These are phyloP conservation scores for Allygus modestus DNA, from an alignment of 2,888 invertebrate species.

Conservation along the genomic window DNA sequence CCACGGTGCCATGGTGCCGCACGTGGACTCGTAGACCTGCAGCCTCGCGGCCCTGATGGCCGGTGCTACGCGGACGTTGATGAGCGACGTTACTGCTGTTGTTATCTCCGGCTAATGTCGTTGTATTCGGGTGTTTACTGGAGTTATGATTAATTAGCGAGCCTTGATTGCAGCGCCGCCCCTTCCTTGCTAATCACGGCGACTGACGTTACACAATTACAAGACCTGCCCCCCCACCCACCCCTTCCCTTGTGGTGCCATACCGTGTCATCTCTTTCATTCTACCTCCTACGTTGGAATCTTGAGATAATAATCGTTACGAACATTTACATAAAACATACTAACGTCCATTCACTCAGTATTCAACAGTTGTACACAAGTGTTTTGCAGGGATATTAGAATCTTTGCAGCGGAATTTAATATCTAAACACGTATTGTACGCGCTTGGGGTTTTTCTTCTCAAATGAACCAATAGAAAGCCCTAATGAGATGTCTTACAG, in stretches of 20 bases:
- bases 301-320: too few species aligned
- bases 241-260: neutral
- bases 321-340: too few species aligned
- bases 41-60: neutral
- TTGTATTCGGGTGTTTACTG: slow-evolving; percentile 40
- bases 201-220: slow-evolving; percentile 55
- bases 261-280: neutral
- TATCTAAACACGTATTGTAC: too few species aligned
- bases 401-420: too few species aligned
- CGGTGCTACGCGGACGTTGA: neutral
- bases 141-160: slow-evolving; percentile 52
- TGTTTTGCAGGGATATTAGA: too few species aligned
- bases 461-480: neutral
- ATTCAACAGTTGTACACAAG: too few species aligned
- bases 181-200: slow-evolving; percentile 37
- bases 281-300: too few species aligned
- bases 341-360: too few species aligned
- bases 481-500: neutral
- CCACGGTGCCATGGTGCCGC: too few species aligned
- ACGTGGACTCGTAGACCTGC: slow-evolving; percentile 24
- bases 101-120: slow-evolving; percentile 28
- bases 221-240: neutral
- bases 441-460: neutral
- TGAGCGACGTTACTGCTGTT: slow-evolving; percentile 31
- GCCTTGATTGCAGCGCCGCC: slow-evolving; percentile 56